Evolutionary conservation across 1,140 invertebrate species (phyloP).

Genomic region (Brachionus koreanus): DNA sequence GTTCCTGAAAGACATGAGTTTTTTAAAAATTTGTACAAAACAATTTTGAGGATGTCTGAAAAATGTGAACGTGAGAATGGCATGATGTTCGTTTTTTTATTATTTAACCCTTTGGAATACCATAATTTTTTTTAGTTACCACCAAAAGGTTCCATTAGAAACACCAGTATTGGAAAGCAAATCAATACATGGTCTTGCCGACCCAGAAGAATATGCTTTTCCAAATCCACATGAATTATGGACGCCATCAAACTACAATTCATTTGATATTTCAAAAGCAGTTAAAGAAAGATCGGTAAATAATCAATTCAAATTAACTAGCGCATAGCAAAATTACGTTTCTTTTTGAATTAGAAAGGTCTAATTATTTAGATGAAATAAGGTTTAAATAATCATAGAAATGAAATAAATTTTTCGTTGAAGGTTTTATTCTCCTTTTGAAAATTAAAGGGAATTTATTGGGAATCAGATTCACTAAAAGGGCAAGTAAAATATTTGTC

Average conservation of each 20-base stretch:
- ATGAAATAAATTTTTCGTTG: no score
- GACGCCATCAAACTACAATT: conserved; percentile 63
- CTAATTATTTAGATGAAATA: no score
- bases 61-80: conserved; percentile 72
- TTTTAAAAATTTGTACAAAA: conserved; percentile 64
- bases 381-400: no score
- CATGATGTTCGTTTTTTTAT: conserved; percentile 64
- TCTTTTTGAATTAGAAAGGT: no score
- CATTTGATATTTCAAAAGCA: conserved; percentile 60
- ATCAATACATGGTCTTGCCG: conserved; percentile 68
- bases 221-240: conserved; percentile 63
- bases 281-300: conserved; percentile 52
- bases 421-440: no score
- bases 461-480: no score
- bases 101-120: not conserved
- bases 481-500: no score
- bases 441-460: no score
- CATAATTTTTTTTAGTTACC: conserved; percentile 62
- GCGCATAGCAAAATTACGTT: no score
- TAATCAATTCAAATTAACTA: conserved; percentile 46
- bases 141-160: conserved; percentile 67
- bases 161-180: conserved; percentile 65
- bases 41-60: conserved; percentile 65
- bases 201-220: conserved; percentile 65
- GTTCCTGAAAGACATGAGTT: conserved; percentile 68